Evolutionary conservation across 2,888 invertebrate genomes (phyloP).

Genomic region (Calameuta pallipes): DNA sequence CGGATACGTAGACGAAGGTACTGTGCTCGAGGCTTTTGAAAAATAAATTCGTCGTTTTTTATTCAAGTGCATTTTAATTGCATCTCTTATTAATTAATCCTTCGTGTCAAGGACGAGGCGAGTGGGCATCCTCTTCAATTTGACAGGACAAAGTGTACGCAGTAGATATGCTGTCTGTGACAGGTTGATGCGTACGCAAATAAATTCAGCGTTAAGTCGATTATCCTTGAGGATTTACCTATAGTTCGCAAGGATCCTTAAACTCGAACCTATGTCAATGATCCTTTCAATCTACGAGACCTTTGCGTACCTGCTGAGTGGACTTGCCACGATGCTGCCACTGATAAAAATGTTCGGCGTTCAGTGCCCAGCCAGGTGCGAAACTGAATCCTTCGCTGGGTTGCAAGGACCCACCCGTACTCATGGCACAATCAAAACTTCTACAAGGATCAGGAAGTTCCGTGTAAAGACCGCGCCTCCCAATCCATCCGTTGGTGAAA

Average conservation of each 20-base stretch:
- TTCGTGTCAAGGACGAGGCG: neutral
- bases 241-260: neutral
- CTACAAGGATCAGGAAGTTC: slow-evolving; percentile 51
- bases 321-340: slow-evolving; percentile 73
- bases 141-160: neutral
- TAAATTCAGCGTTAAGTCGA: neutral
- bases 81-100: neutral
- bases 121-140: neutral
- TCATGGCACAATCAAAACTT: slow-evolving; percentile 24
- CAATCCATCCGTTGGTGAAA: slow-evolving; percentile 44
- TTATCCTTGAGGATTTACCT: neutral
- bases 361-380: slow-evolving; percentile 73
- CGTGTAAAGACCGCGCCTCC: slow-evolving; percentile 50
- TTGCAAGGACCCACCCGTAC: slow-evolving; percentile 40
- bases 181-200: neutral
- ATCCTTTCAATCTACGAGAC: neutral
- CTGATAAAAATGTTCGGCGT: slow-evolving; percentile 73
- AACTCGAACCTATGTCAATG: neutral
- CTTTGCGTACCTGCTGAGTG: slow-evolving; percentile 69
- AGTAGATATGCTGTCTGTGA: neutral
- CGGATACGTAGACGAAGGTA: neutral
- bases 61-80: neutral
- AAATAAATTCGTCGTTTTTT: neutral
- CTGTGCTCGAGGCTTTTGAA: neutral
- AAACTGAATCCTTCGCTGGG: slow-evolving; percentile 71